phyloP scores from a whole-genome alignment of 2,797 vertebrate species.

The Hipposideros larvatus region DNA sequence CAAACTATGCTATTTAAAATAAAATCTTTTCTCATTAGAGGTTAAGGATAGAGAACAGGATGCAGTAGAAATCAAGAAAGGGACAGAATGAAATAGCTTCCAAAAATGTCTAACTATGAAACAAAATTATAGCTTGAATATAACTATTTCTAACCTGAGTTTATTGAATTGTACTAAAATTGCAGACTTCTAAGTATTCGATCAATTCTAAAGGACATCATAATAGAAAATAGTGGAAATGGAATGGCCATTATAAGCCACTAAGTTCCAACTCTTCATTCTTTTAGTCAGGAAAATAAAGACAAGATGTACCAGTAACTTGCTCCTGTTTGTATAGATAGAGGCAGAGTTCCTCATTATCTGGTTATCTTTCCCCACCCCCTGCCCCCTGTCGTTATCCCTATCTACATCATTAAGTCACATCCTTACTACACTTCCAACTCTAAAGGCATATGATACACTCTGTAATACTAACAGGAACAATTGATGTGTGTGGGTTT shows the following conservation, averaged over 20 bases:
- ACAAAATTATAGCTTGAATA: neutral
- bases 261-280: neutral
- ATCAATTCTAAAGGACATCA: neutral
- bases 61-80: neutral
- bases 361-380: neutral
- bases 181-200: neutral
- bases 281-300: neutral
- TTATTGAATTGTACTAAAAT: neutral
- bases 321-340: neutral
- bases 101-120: neutral
- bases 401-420: neutral
- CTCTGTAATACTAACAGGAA: neutral
- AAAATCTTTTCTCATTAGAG: neutral
- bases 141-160: neutral
- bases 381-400: neutral
- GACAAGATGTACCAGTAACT: neutral
- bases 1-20: neutral
- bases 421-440: neutral
- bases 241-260: neutral
- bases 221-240: neutral
- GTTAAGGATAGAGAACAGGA: neutral
- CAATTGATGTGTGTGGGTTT: neutral
- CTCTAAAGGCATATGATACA: neutral
- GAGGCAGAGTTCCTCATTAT: neutral
- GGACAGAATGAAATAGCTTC: neutral